Conservation (phyloP, 2,888 invertebrate genomes). For the Agonum fuliginosum region DNA sequence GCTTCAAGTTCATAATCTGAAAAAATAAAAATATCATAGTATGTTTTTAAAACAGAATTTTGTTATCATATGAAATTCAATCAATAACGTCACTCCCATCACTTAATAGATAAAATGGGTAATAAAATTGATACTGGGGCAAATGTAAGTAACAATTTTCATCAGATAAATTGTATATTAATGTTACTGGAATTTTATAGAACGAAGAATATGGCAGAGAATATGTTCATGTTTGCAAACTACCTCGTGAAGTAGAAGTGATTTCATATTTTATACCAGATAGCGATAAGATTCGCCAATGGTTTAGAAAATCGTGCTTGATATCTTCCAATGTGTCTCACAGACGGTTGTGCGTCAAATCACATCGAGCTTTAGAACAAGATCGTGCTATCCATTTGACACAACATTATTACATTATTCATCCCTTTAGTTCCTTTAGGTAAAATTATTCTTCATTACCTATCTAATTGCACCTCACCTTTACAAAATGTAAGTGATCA, state of each 20-base stretch:
- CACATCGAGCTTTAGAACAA: slow-evolving; percentile 21
- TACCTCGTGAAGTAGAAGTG: slow-evolving; percentile 24
- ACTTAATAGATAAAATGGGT: slow-evolving; percentile 21
- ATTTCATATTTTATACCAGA: slow-evolving; percentile 41
- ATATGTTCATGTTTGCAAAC: slow-evolving; percentile 36
- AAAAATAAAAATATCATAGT: too few relatives aligned
- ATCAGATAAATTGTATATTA: background rate
- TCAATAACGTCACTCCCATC: too few relatives aligned
- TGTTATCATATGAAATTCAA: background rate
- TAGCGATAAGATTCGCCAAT: background rate
- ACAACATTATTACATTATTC: slow-evolving; percentile 48
- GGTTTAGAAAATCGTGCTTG: slow-evolving; percentile 25
- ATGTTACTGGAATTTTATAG: slow-evolving; percentile 3
- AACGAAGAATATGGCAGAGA: background rate
- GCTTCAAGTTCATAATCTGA: too few relatives aligned
- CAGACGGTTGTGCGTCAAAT: slow-evolving; percentile 36
- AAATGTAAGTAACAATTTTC: background rate
- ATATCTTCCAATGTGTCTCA: slow-evolving; percentile 42
- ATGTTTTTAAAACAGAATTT: background rate
- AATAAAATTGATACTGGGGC: background rate
- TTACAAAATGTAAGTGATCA: too few relatives aligned
- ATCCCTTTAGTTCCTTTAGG: slow-evolving; percentile 49
- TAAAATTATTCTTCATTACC: too few relatives aligned
- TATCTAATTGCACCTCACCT: too few relatives aligned
- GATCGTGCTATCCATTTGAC: slow-evolving; percentile 35